Evolutionary conservation across 2,888 invertebrate species (phyloP).

Genomic region (Nomada ruficornis): DNA sequence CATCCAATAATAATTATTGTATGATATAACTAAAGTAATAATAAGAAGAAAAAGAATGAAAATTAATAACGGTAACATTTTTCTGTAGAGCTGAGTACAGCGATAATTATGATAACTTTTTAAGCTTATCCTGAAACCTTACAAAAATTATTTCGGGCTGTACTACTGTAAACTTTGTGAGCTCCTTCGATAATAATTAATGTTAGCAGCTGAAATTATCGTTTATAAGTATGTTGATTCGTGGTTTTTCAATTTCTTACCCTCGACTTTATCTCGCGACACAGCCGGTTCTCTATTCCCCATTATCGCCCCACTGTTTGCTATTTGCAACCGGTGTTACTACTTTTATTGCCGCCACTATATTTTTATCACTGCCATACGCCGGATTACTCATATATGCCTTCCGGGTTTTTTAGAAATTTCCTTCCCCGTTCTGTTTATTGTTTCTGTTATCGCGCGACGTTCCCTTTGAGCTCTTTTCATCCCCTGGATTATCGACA

Average conservation of each 20-base stretch:
- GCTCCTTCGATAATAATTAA: not conserved
- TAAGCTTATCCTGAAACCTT: too few relatives aligned
- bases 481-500: not conserved
- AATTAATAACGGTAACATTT: too few relatives aligned
- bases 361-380: not conserved
- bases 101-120: too few relatives aligned
- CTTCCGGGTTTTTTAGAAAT: not conserved
- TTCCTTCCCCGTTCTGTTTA: not conserved
- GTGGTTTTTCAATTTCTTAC: not conserved
- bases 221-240: not conserved
- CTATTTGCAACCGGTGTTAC: constrained; percentile 19
- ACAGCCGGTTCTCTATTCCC: not conserved
- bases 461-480: not conserved
- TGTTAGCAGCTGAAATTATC: not conserved
- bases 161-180: not conserved
- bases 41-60: too few relatives aligned
- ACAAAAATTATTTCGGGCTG: too few relatives aligned
- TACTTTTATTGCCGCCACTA: not conserved
- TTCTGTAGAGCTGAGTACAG: too few relatives aligned
- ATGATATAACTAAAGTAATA: too few relatives aligned
- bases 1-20: too few relatives aligned
- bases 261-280: not conserved
- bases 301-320: not conserved
- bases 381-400: not conserved
- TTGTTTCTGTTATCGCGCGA: not conserved